Percentiles rank a stretch among this genome's conserved stretches.
Conservation (phyloP, 2,888 invertebrate genomes). For the Pantelozetes paolii region DNA sequence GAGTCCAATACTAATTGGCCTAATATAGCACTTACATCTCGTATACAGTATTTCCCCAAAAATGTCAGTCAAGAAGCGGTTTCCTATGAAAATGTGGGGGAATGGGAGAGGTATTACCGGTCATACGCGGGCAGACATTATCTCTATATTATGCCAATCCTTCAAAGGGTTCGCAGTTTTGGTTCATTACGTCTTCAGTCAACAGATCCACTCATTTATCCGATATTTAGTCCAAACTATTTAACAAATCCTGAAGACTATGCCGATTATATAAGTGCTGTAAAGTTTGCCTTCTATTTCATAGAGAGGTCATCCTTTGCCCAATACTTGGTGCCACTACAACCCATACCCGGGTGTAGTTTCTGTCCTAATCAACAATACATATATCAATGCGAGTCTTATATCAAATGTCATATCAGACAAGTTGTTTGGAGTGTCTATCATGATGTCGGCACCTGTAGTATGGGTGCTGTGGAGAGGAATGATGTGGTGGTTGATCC, state of each 20-base stretch:
- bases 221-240: background rate
- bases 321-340: background rate
- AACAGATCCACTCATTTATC: background rate
- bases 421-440: background rate
- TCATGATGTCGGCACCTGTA: constrained; percentile 34
- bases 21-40: background rate
- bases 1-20: constrained; percentile 33
- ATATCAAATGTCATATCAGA: constrained; percentile 16
- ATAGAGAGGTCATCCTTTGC: background rate
- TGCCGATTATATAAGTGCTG: background rate
- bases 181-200: background rate
- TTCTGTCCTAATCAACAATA: background rate
- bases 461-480: constrained; percentile 32
- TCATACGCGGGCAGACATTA: constrained; percentile 16
- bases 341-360: constrained; percentile 34
- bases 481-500: constrained; percentile 32
- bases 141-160: background rate
- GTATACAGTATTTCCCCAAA: background rate
- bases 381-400: constrained; percentile 24
- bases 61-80: background rate
- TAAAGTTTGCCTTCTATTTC: background rate
- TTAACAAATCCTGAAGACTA: background rate
- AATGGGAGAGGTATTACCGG: constrained; percentile 19
- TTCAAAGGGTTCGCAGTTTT: background rate
- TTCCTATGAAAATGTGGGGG: too few relatives aligned